Conservation (phyloP, 2,797 vertebrate genomes). For the Triplophysa bombifrons region DNA sequence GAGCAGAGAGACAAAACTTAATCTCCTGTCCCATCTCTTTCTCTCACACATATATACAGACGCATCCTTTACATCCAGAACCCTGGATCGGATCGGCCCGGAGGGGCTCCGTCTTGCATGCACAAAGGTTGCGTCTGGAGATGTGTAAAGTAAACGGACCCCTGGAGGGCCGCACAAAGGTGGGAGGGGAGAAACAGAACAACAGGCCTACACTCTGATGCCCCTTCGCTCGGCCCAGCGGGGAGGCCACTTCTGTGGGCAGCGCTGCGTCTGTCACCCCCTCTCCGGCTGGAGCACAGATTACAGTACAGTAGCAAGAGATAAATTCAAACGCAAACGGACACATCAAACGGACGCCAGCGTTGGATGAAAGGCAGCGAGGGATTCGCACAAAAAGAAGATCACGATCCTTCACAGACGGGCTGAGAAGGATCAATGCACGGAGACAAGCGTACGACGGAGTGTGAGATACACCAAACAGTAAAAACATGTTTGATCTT, state of each 20-base stretch:
- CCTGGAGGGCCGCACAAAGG: constrained; percentile 70
- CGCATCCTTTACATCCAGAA: constrained; percentile 35
- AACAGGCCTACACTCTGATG: constrained; percentile 15
- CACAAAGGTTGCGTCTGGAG: constrained; percentile 69
- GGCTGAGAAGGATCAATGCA: constrained; percentile 26
- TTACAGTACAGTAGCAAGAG: constrained; percentile 25
- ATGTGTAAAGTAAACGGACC: constrained; percentile 71
- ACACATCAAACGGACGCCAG: constrained; percentile 1
- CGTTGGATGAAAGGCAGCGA: neutral
- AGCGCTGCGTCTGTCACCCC: neutral
- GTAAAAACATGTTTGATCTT: no score
- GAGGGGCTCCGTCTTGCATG: constrained; percentile 57
- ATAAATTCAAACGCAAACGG: constrained; percentile 14
- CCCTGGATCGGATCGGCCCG: constrained; percentile 56
- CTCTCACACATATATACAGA: constrained; percentile 42
- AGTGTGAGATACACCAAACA: constrained; percentile 13
- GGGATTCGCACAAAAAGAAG: constrained; percentile 10
- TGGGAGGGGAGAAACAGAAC: constrained; percentile 27
- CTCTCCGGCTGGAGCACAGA: constrained; percentile 30
- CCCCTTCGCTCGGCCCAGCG: constrained; percentile 66
- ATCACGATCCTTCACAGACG: constrained; percentile 3
- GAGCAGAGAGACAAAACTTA: constrained; percentile 47
- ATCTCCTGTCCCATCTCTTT: constrained; percentile 43
- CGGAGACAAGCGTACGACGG: constrained; percentile 25
- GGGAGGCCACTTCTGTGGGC: constrained; percentile 66